Percentiles rank a stretch among this genome's conserved stretches.
These are phyloP conservation scores for Panurus biarmicus DNA, from an alignment of 2,113 vertebrate species.

Conservation along the genomic window DNA sequence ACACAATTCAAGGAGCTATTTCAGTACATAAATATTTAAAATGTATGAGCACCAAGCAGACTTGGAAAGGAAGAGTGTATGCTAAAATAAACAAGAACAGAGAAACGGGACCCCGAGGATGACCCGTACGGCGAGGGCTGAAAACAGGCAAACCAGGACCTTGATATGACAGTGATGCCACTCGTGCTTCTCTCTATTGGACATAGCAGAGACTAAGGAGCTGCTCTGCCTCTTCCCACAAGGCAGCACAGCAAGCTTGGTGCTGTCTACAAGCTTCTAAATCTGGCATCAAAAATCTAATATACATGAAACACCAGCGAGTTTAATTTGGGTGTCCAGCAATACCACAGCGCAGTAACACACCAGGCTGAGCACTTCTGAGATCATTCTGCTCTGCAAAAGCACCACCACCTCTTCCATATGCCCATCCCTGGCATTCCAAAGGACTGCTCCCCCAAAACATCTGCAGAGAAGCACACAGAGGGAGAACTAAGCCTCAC, in stretches of 20 bases:
- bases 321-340: not conserved
- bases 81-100: not conserved
- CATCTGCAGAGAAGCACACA: not conserved
- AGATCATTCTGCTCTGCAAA: not conserved
- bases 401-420: not conserved
- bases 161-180: not conserved
- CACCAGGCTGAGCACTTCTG: not conserved
- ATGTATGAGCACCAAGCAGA: not conserved
- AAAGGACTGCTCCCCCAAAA: not conserved
- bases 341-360: not conserved
- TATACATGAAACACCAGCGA: not conserved
- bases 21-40: constrained; percentile 50
- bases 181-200: not conserved
- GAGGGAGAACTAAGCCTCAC: not conserved
- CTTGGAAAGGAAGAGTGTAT: not conserved
- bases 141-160: not conserved
- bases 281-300: not conserved
- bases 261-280: not conserved
- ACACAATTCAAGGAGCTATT: constrained; percentile 19
- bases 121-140: not conserved
- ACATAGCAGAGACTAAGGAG: not conserved
- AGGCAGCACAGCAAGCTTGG: not conserved
- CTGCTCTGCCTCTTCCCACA: not conserved
- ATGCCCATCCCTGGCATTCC: not conserved
- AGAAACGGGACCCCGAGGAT: not conserved